Percentiles rank a stretch among this genome's conserved stretches.
Conservation (phyloP, 2,888 invertebrate genomes). For the Campaea margaritaria region DNA sequence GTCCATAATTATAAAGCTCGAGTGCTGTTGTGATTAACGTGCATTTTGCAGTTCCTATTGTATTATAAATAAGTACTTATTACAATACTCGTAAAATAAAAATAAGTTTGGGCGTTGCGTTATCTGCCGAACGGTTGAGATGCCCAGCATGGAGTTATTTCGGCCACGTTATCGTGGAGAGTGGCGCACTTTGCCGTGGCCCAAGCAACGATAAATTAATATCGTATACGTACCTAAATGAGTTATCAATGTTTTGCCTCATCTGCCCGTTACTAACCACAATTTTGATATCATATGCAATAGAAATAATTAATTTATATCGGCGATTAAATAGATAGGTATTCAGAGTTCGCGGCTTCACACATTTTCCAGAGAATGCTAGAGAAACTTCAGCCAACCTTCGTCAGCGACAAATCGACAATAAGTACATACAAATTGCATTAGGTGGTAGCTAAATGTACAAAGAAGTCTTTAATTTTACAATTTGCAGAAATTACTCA, state of each 20-base stretch:
- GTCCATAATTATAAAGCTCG: conserved; percentile 34
- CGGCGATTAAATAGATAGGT: conserved; percentile 5
- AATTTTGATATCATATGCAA: conserved; percentile 13
- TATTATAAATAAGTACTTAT: too few species aligned
- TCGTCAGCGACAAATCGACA: too few species aligned
- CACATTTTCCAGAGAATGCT: too few species aligned
- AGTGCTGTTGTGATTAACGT: conserved; percentile 45
- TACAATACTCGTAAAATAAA: conserved; percentile 64
- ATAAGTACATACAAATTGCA: too few species aligned
- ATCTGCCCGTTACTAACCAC: conserved; percentile 47
- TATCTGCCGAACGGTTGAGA: conserved; percentile 71
- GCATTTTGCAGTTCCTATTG: conserved; percentile 52
- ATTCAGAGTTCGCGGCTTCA: background rate
- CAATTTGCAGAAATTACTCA: too few species aligned
- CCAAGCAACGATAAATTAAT: conserved; percentile 75
- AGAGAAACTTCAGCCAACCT: too few species aligned
- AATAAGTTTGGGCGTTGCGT: conserved; percentile 55
- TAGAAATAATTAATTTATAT: conserved; percentile 25
- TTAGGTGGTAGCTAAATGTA: too few species aligned
- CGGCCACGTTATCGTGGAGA: conserved; percentile 77
- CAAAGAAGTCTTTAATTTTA: too few species aligned
- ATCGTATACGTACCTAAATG: conserved; percentile 63
- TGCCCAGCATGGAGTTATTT: conserved; percentile 74
- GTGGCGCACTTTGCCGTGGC: conserved; percentile 63
- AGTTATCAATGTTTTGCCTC: conserved; percentile 67